Conservation (phyloP, 2,888 invertebrate genomes). For the Agrotis ipsilon region DNA sequence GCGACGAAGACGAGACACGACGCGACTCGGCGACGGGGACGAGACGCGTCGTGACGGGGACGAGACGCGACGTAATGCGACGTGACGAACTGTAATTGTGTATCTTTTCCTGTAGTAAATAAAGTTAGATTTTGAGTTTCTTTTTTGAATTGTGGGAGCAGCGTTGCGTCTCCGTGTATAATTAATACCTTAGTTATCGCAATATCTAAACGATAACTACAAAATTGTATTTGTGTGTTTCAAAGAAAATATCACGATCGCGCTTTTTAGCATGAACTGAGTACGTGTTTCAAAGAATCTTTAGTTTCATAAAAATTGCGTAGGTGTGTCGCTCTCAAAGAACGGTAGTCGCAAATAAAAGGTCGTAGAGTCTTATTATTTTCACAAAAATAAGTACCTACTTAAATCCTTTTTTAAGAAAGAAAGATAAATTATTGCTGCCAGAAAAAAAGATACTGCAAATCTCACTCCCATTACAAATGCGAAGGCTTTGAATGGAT, state of each 20-base stretch:
- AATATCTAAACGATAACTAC: no score
- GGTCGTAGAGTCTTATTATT: not conserved
- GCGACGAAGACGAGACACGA: no score
- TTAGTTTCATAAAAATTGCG: slow-evolving; percentile 5
- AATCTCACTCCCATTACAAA: not conserved
- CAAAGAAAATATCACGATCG: not conserved
- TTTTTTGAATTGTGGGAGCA: no score
- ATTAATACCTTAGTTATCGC: no score
- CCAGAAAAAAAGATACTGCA: not conserved
- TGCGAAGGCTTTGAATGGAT: no score
- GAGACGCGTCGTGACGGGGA: no score
- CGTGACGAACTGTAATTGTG: no score
- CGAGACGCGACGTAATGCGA: no score
- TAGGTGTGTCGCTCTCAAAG: slow-evolving; percentile 11
- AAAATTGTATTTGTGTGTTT: not conserved
- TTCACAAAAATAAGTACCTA: slow-evolving; percentile 1
- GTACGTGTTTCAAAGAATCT: slow-evolving; percentile 1
- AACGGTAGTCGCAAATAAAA: not conserved
- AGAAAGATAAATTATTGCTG: not conserved
- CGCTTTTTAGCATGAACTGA: not conserved
- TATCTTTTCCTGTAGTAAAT: no score
- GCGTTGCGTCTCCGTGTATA: no score
- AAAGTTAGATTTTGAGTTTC: no score
- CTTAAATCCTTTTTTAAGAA: not conserved
- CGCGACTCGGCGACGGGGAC: not conserved